Percentiles rank a stretch among this genome's conserved stretches.
Conservation (phyloP, 2,113 vertebrate genomes). For the Manacus vitellinus region DNA sequence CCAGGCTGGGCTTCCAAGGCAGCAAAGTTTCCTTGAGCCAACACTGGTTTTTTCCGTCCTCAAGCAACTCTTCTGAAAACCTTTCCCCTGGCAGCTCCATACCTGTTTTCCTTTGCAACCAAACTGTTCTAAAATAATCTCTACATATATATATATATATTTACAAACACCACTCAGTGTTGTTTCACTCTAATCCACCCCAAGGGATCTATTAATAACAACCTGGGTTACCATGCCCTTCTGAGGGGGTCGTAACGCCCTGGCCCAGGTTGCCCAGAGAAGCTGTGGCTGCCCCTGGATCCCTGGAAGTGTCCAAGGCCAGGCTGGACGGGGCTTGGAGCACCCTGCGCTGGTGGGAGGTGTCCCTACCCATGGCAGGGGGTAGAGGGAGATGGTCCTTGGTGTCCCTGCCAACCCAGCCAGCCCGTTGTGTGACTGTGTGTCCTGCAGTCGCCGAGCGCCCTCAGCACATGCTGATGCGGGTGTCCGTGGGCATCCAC, state of each 20-base stretch:
- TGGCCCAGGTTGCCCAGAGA: background rate
- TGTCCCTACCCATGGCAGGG: background rate
- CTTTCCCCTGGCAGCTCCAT: too few species aligned
- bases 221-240: too few species aligned
- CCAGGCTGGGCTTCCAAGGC: too few species aligned
- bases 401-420: accelerated
- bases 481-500: conserved; percentile 94
- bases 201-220: too few species aligned
- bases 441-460: conserved; percentile 85
- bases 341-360: background rate
- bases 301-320: background rate
- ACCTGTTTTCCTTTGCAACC: too few species aligned
- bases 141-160: too few species aligned
- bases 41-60: too few species aligned
- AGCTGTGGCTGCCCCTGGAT: background rate
- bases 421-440: background rate
- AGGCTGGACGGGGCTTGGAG: background rate
- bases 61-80: too few species aligned
- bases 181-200: too few species aligned
- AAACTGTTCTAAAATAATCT: too few species aligned
- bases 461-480: conserved; percentile 97
- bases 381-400: accelerated
- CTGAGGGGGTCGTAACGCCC: background rate
- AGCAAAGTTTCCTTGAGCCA: too few species aligned
- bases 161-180: too few species aligned